These are phyloP conservation scores for Hapalemur alaotrensis DNA, from an alignment of 2,797 vertebrate genomes.

Conservation along the genomic window DNA sequence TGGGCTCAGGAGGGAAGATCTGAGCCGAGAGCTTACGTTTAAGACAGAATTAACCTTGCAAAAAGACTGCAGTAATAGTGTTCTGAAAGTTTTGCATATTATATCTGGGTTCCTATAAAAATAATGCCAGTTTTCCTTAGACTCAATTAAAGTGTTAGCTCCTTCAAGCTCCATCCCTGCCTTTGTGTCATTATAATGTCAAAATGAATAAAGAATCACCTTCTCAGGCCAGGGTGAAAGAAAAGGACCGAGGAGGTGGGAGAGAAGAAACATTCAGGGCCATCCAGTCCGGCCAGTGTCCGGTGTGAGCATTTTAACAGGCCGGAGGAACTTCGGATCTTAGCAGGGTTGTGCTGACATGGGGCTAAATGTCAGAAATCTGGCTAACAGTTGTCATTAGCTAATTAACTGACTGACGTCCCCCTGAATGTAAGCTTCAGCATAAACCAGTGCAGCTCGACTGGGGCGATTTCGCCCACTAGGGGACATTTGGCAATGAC, in stretches of 20 bases:
- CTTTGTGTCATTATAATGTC: not conserved
- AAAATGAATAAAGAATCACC: not conserved
- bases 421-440: not conserved
- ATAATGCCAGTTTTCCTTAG: conserved; percentile 31
- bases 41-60: not conserved
- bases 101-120: not conserved
- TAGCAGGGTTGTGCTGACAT: accelerated
- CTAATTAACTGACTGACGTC: not conserved
- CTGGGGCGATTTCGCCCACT: not conserved
- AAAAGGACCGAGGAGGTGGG: not conserved
- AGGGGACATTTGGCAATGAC: not conserved
- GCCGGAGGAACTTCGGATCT: not conserved
- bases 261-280: not conserved
- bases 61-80: accelerated
- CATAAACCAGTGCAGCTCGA: not conserved
- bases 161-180: not conserved
- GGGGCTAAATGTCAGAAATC: not conserved
- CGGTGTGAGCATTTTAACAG: accelerated
- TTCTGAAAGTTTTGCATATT: not conserved
- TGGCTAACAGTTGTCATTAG: not conserved
- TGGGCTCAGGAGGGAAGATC: not conserved
- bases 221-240: not conserved
- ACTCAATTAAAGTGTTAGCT: not conserved
- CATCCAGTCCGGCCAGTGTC: accelerated
- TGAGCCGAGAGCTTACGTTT: not conserved